These are phyloP conservation scores for Cinara cedri DNA, from an alignment of 2,888 invertebrate species.

Conservation along the genomic window DNA sequence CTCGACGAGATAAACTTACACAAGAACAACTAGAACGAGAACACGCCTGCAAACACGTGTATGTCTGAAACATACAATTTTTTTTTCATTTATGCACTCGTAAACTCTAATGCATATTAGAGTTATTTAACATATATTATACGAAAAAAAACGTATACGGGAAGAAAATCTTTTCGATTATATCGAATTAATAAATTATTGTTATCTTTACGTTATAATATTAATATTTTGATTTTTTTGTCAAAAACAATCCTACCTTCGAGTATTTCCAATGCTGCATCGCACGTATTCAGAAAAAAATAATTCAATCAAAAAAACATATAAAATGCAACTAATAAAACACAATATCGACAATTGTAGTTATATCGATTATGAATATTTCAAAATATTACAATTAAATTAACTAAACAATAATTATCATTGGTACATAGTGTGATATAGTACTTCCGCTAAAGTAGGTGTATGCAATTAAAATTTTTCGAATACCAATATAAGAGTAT, in stretches of 20 bases:
- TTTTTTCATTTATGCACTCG: neutral
- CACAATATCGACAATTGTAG: neutral
- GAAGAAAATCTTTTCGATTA: conserved; percentile 25
- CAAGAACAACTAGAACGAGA: conserved; percentile 72
- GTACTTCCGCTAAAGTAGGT: too few species aligned
- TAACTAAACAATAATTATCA: neutral
- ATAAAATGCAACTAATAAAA: neutral
- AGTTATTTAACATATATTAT: neutral
- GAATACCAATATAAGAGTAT: too few species aligned
- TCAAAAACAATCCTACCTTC: conserved; percentile 48
- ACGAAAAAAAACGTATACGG: neutral
- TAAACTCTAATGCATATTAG: neutral
- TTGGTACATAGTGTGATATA: neutral
- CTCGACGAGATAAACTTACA: conserved; percentile 72
- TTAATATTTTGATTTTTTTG: conserved; percentile 8
- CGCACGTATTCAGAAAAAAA: conserved; percentile 15
- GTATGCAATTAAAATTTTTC: too few species aligned
- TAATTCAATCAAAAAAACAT: conserved; percentile 32
- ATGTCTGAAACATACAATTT: conserved; percentile 72
- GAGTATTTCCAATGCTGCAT: conserved; percentile 55
- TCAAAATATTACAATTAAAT: neutral
- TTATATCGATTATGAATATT: neutral
- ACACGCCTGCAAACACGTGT: conserved; percentile 89
- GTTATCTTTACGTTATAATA: neutral
- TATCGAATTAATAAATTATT: conserved; percentile 26